These are phyloP conservation scores for Machaerirhynchus nigripectus DNA, from an alignment of 2,113 vertebrate species.

Conservation along the genomic window DNA sequence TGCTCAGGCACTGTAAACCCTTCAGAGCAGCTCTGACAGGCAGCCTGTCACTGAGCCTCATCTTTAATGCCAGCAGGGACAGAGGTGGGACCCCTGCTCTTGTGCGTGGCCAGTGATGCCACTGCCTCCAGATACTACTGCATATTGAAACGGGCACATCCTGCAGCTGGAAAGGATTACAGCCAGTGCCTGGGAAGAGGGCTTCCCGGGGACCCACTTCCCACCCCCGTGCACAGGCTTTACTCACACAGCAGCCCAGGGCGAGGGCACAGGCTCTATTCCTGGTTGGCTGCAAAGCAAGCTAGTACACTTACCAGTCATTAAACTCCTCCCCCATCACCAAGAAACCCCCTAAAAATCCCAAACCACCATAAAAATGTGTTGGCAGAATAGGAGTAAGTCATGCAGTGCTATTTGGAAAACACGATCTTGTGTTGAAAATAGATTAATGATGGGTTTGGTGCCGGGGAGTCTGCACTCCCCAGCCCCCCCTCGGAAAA, in stretches of 20 bases:
- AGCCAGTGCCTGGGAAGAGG: neutral
- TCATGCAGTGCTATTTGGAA: constrained; percentile 61
- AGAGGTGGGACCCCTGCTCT: neutral
- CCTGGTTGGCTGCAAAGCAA: neutral
- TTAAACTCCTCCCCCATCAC: neutral
- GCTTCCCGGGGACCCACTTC: accelerated
- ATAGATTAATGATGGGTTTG: constrained; percentile 42
- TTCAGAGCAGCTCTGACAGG: neutral
- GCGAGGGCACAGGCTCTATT: neutral
- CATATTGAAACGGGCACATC: accelerated
- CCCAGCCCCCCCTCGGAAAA: neutral
- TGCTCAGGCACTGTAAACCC: neutral
- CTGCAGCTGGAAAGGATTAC: neutral
- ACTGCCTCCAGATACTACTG: neutral
- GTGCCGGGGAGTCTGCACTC: constrained; percentile 33
- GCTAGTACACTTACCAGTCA: neutral
- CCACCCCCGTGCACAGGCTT: neutral
- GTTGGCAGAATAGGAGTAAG: neutral
- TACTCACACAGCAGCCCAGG: neutral
- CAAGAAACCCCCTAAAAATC: constrained; percentile 63
- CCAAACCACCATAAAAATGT: constrained; percentile 53
- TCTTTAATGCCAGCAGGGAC: neutral
- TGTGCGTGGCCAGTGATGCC: accelerated
- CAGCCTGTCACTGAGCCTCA: neutral
- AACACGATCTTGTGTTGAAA: constrained; percentile 40